Percentiles rank a stretch among this genome's conserved stretches.
phyloP scores from a whole-genome alignment of 2,888 invertebrate genomes.

The Deroplatys truncata region DNA sequence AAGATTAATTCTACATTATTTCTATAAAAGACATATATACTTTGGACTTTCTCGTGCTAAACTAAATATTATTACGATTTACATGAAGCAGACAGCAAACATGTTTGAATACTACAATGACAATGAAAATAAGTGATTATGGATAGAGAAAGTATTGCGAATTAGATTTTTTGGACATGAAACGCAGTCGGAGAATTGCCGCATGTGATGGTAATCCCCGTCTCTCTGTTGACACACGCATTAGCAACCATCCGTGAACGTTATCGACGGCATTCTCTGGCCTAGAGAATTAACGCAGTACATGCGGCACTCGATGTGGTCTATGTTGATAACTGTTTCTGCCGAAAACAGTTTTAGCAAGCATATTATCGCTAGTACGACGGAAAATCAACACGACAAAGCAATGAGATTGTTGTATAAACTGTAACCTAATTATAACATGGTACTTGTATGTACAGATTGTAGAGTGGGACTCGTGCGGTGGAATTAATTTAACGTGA shows the following conservation, averaged over 20 bases:
- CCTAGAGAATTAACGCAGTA: neutral
- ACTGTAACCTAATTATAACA: neutral
- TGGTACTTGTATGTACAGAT: neutral
- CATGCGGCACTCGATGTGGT: no score
- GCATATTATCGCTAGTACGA: neutral
- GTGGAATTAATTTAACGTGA: neutral
- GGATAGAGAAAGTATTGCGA: no score
- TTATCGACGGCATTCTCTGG: neutral
- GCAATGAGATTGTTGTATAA: neutral
- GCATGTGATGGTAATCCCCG: no score
- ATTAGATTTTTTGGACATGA: no score
- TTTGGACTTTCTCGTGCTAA: no score
- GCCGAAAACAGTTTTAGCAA: neutral
- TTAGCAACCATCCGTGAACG: neutral
- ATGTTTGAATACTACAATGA: no score
- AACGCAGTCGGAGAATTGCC: no score
- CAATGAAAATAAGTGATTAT: no score
- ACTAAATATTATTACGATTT: no score
- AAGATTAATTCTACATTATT: no score
- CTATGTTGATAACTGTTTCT: neutral
- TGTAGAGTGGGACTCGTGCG: neutral
- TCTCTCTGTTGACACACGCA: neutral
- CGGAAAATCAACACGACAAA: neutral
- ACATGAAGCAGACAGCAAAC: no score
- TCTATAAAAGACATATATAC: no score